These are phyloP conservation scores for Microtus oregoni DNA, from an alignment of 2,113 vertebrate genomes.

Conservation along the genomic window DNA sequence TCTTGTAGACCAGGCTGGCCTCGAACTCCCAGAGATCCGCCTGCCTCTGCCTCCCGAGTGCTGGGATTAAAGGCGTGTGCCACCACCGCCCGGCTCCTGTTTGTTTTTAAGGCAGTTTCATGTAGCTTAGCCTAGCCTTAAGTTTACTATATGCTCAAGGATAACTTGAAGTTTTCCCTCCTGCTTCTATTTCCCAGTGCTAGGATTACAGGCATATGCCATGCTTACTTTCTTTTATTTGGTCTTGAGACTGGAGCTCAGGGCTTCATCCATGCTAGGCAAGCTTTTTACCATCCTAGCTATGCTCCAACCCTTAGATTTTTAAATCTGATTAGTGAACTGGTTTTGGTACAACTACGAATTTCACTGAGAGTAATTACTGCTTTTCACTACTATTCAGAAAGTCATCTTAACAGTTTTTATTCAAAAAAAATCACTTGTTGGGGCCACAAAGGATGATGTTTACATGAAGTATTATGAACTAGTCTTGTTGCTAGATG, in stretches of 20 bases:
- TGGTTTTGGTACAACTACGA: conserved; percentile 28
- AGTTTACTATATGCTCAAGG: background rate
- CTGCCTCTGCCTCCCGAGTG: no score
- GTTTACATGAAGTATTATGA: conserved; percentile 16
- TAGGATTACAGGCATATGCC: background rate
- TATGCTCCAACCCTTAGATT: background rate
- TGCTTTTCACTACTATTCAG: background rate
- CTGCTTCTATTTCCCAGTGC: background rate
- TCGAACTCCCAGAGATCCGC: no score
- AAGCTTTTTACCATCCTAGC: background rate
- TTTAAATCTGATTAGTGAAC: conserved; percentile 30
- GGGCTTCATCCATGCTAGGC: no score
- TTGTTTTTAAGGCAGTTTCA: background rate
- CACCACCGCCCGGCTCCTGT: no score
- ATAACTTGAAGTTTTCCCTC: background rate
- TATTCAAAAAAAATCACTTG: background rate
- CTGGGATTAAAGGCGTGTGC: no score
- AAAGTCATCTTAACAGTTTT: background rate
- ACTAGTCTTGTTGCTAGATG: conserved; percentile 8
- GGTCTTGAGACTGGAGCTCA: background rate
- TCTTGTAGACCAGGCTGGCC: no score
- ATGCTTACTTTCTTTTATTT: background rate
- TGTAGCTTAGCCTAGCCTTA: background rate
- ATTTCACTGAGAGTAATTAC: background rate
- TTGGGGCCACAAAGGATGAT: background rate